Evolutionary conservation across 2,888 invertebrate species (phyloP).

Genomic region (Caenorhabditis sp.): DNA sequence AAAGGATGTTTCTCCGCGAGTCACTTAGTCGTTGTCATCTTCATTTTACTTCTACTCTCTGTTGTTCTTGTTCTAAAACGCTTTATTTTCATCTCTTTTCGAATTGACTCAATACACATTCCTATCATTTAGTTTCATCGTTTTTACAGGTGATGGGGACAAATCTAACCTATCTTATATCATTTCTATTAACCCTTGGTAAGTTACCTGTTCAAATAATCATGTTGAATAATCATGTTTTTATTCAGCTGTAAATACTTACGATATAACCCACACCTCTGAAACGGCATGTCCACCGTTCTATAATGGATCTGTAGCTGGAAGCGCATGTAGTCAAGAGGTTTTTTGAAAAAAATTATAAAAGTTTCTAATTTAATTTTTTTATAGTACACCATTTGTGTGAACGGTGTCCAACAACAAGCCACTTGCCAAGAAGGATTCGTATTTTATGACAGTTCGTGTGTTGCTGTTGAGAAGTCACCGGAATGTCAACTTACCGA

Average conservation of each 20-base stretch:
- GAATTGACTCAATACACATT: background rate
- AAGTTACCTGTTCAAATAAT: no score
- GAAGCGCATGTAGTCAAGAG: slow-evolving; percentile 25
- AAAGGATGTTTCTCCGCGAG: background rate
- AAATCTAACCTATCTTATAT: slow-evolving; percentile 17
- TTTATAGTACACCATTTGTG: slow-evolving; percentile 35
- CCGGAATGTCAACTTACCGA: slow-evolving; percentile 18
- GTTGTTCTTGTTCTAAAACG: no score
- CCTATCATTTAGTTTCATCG: background rate
- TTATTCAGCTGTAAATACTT: slow-evolving; percentile 21
- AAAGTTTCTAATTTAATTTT: background rate
- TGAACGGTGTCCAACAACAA: slow-evolving; percentile 22
- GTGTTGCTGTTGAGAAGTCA: slow-evolving; percentile 19
- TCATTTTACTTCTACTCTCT: background rate
- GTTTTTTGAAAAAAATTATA: background rate
- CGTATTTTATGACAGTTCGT: slow-evolving; percentile 22
- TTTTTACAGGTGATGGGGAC: slow-evolving; percentile 38
- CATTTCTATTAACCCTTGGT: slow-evolving; percentile 30
- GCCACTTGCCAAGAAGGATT: slow-evolving; percentile 18
- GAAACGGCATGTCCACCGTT: slow-evolving; percentile 14
- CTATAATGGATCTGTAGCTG: slow-evolving; percentile 26
- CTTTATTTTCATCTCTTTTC: no score
- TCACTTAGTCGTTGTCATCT: background rate
- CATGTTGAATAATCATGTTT: no score
- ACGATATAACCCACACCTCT: background rate